Evolutionary conservation across 2,888 invertebrate species (phyloP).

Genomic region (Nysson spinosus): DNA sequence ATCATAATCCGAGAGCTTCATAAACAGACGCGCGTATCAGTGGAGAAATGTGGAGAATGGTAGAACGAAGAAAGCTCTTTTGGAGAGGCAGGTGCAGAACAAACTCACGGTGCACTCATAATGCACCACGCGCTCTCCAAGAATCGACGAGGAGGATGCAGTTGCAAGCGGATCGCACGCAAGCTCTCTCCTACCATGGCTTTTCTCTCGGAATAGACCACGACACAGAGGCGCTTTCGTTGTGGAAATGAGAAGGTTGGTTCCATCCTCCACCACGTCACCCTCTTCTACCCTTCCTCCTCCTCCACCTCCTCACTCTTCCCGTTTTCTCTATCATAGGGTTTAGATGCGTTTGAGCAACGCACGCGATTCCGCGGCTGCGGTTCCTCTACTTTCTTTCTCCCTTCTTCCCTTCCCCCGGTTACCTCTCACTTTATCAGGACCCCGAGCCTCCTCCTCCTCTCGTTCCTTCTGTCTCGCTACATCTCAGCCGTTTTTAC

Average conservation of each 20-base stretch:
- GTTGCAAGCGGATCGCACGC: constrained; percentile 16
- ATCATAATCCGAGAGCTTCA: too few relatives aligned
- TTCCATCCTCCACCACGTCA: constrained; percentile 10
- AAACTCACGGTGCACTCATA: not conserved
- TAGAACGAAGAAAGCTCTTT: too few relatives aligned
- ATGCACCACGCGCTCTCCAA: constrained; percentile 3
- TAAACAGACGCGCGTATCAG: too few relatives aligned
- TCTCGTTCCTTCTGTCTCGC: constrained; percentile 45
- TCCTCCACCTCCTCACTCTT: not conserved
- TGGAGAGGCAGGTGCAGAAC: not conserved
- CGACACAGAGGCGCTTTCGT: constrained; percentile 23
- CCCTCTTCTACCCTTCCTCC: not conserved
- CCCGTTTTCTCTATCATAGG: not conserved
- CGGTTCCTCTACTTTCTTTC: not conserved
- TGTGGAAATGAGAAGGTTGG: constrained; percentile 24
- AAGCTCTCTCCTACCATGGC: constrained; percentile 10
- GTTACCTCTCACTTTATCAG: not conserved
- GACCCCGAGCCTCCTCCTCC: constrained; percentile 1
- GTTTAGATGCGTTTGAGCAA: too few relatives aligned
- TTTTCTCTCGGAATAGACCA: constrained; percentile 46
- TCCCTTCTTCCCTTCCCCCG: not conserved
- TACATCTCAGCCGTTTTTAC: constrained; percentile 76
- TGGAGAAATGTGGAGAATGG: too few relatives aligned
- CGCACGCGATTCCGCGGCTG: not conserved
- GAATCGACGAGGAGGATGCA: constrained; percentile 22